These are phyloP conservation scores for Ormyrus pomaceus DNA, from an alignment of 2,888 invertebrate species.

Conservation along the genomic window DNA sequence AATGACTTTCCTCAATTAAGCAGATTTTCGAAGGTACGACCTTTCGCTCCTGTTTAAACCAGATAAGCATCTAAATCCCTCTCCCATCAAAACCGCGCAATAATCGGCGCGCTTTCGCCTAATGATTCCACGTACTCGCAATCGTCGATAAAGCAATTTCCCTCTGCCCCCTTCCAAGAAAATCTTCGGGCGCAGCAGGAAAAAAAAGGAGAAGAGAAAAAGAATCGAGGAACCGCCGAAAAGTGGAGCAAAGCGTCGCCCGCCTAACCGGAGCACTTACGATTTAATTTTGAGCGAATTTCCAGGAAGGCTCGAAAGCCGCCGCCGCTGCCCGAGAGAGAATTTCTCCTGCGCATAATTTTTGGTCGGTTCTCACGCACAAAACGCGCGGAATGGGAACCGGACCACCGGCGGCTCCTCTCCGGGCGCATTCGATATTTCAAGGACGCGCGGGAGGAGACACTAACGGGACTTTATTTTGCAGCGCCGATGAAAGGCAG, in stretches of 20 bases:
- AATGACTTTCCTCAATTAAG: no score
- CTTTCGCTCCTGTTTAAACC: no score
- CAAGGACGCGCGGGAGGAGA: constrained; percentile 28
- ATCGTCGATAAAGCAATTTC: not conserved
- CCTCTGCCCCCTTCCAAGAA: not conserved
- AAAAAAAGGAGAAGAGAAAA: not conserved
- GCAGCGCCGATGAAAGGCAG: no score
- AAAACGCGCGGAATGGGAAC: constrained; percentile 22
- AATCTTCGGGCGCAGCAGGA: no score
- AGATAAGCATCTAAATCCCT: no score
- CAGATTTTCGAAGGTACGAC: no score
- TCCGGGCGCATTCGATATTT: constrained; percentile 2
- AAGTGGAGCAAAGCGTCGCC: constrained; percentile 37
- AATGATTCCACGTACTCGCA: no score
- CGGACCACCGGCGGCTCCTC: constrained; percentile 2
- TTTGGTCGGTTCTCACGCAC: constrained; percentile 32
- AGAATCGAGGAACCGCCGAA: not conserved
- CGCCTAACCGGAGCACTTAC: constrained; percentile 43
- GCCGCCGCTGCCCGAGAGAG: constrained; percentile 25
- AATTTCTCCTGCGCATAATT: constrained; percentile 29
- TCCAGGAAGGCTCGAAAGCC: constrained; percentile 48
- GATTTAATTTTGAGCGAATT: constrained; percentile 44
- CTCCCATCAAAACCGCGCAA: no score
- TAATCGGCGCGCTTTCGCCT: no score
- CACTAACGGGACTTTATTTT: constrained; percentile 31